Evolutionary conservation across 2,888 invertebrate species (phyloP).

Genomic region (Ennomos quercinarius): DNA sequence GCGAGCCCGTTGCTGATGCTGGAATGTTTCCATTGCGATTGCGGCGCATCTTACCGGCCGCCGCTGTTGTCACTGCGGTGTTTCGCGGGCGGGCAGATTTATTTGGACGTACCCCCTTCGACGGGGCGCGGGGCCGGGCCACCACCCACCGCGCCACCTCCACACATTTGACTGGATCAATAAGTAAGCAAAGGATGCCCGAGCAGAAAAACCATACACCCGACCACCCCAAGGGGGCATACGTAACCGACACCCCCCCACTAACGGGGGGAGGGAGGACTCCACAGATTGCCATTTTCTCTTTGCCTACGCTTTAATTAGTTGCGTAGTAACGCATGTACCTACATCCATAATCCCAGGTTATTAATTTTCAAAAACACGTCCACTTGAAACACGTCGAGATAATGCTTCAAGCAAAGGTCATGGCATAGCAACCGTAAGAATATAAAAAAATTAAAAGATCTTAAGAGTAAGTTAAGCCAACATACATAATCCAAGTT

Average conservation of each 20-base stretch:
- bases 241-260: constrained; percentile 86
- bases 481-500: constrained; percentile 12
- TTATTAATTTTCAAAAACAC: constrained; percentile 69
- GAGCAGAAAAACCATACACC: constrained; percentile 87
- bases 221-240: constrained; percentile 84
- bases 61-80: constrained; percentile 85
- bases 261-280: constrained; percentile 82
- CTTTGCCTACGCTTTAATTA: constrained; percentile 86
- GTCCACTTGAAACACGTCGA: constrained; percentile 27
- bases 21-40: constrained; percentile 79
- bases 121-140: constrained; percentile 74
- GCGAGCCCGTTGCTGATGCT: constrained; percentile 33
- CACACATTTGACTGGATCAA: constrained; percentile 87
- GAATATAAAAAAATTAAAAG: constrained; percentile 1
- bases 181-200: constrained; percentile 87
- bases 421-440: constrained; percentile 5
- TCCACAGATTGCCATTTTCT: constrained; percentile 86
- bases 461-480: constrained; percentile 5
- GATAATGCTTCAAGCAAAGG: neutral
- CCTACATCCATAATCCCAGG: constrained; percentile 79
- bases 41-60: constrained; percentile 81
- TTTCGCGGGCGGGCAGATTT: constrained; percentile 86
- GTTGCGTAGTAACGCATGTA: constrained; percentile 85
- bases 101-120: constrained; percentile 85
- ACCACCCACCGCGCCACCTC: constrained; percentile 83